Conservation (phyloP, 2,888 invertebrate species). For the Zygothrica quintamaculata region DNA sequence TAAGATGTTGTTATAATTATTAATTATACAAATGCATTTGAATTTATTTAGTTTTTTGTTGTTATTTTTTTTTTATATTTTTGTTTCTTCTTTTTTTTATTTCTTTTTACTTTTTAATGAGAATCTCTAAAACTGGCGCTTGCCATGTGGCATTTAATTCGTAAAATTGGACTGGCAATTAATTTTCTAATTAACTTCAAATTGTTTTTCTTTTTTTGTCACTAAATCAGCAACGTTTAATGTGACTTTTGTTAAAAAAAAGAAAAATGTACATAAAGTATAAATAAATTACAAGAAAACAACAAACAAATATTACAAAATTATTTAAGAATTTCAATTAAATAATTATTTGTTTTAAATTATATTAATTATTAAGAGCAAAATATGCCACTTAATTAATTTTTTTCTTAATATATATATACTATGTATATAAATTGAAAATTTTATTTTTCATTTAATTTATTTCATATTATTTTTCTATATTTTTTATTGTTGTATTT, state of each 20-base stretch:
- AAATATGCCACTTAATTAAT: too few species aligned
- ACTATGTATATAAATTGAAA: too few species aligned
- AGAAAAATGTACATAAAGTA: too few species aligned
- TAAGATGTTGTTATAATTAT: constrained; percentile 54
- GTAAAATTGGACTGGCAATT: constrained; percentile 48
- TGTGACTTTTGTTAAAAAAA: neutral
- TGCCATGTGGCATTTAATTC: constrained; percentile 65
- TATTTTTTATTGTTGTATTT: constrained; percentile 7
- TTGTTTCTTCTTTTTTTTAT: too few species aligned
- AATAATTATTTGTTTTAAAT: too few species aligned
- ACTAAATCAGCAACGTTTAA: constrained; percentile 12
- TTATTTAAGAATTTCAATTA: too few species aligned
- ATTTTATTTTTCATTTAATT: constrained; percentile 4
- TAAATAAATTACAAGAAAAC: too few species aligned
- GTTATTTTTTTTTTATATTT: constrained; percentile 29
- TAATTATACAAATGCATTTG: constrained; percentile 54
- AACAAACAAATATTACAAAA: too few species aligned
- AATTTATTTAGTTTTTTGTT: too few species aligned
- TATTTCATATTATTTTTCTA: constrained; percentile 4
- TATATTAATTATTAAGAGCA: too few species aligned
- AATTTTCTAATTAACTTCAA: constrained; percentile 39
- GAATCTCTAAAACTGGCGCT: constrained; percentile 38
- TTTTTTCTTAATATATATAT: too few species aligned
- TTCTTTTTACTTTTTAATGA: too few species aligned
- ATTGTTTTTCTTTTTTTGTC: constrained; percentile 10